Percentiles rank a stretch among this genome's conserved stretches.
phyloP scores from a whole-genome alignment of 2,113 vertebrate species.

The Crotalus tigris region DNA sequence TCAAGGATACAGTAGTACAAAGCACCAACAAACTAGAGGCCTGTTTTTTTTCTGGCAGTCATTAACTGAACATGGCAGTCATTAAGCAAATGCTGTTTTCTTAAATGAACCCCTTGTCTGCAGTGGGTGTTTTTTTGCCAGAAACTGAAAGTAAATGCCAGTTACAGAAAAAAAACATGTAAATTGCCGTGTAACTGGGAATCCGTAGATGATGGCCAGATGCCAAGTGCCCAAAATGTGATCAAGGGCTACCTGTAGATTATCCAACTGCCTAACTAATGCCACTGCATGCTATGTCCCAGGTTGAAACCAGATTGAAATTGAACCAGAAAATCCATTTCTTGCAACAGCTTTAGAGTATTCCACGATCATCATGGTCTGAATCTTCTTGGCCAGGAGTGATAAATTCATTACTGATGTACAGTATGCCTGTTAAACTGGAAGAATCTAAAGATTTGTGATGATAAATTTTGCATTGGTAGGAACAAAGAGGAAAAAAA shows the following conservation, averaged over 20 bases:
- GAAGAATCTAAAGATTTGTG: background rate
- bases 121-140: background rate
- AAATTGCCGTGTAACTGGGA: background rate
- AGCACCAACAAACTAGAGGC: background rate
- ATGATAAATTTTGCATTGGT: background rate
- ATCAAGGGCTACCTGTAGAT: background rate
- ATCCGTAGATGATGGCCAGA: background rate
- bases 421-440: background rate
- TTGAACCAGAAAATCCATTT: background rate
- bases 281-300: background rate
- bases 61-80: background rate
- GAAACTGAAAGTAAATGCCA: background rate
- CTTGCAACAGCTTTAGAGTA: background rate
- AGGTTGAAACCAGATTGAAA: background rate
- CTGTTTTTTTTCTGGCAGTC: background rate
- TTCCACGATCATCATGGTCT: background rate
- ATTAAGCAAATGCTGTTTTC: background rate
- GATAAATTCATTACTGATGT: background rate
- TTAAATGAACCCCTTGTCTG: background rate
- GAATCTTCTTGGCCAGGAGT: background rate
- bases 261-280: background rate
- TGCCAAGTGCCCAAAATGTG: background rate
- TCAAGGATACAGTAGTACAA: background rate
- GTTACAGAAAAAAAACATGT: background rate
- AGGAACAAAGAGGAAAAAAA: background rate